Conservation (phyloP, 1,140 invertebrate species). For the Cyphomyrmex costatus region DNA sequence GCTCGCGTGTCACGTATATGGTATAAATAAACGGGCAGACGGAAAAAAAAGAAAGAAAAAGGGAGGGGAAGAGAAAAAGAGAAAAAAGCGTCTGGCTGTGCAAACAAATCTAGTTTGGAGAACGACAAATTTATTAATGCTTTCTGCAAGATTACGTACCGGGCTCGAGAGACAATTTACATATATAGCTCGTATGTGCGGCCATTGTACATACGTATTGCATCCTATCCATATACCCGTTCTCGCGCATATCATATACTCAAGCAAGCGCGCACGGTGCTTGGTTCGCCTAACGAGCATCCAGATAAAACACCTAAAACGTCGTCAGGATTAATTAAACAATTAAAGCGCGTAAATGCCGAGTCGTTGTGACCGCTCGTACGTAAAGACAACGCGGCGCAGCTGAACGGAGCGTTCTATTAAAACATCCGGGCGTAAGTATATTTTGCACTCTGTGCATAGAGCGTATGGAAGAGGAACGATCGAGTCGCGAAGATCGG, state of each 20-base stretch:
- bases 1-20: conserved; percentile 35
- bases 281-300: conserved; percentile 81
- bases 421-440: conserved; percentile 22
- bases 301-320: conserved; percentile 84
- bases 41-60: not conserved
- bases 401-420: not conserved
- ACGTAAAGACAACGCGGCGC: conserved; percentile 26
- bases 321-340: conserved; percentile 84
- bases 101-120: conserved; percentile 58
- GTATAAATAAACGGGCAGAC: conserved; percentile 46
- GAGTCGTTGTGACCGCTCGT: conserved; percentile 54
- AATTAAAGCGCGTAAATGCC: conserved; percentile 84
- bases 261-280: conserved; percentile 26
- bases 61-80: not conserved
- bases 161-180: conserved; percentile 40
- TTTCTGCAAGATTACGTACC: conserved; percentile 62
- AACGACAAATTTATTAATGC: conserved; percentile 60
- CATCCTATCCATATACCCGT: not conserved
- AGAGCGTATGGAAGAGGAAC: not conserved
- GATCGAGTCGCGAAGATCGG: not conserved
- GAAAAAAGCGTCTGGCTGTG: conserved; percentile 2
- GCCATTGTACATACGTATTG: conserved; percentile 4
- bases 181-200: conserved; percentile 49
- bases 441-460: not conserved
- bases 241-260: conserved; percentile 20